These are phyloP conservation scores for Metopolophium dirhodum DNA, from an alignment of 1,140 invertebrate genomes.

Conservation along the genomic window DNA sequence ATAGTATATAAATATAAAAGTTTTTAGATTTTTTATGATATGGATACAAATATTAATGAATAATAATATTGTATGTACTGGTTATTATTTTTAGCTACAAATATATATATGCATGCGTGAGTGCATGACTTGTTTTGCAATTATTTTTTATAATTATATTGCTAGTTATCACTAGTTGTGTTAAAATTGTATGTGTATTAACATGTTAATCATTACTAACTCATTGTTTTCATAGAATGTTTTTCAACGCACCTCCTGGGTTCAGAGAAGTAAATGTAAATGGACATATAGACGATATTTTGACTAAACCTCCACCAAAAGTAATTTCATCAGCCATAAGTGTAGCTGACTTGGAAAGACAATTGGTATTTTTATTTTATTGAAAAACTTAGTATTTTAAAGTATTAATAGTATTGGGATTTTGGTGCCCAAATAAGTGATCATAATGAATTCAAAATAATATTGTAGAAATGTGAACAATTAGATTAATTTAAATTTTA, in stretches of 20 bases:
- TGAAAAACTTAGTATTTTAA: neutral
- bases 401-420: neutral
- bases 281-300: constrained; percentile 23
- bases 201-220: neutral
- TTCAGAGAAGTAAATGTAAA: constrained; percentile 29
- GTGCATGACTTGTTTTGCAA: neutral
- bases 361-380: constrained; percentile 38
- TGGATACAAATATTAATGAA: neutral
- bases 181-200: neutral
- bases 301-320: constrained; percentile 28
- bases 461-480: neutral
- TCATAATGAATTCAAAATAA: neutral
- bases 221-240: constrained; percentile 41
- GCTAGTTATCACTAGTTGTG: neutral
- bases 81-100: neutral
- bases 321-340: constrained; percentile 42
- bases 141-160: neutral
- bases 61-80: neutral
- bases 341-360: constrained; percentile 48
- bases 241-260: constrained; percentile 24
- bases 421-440: neutral
- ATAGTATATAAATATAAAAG: neutral
- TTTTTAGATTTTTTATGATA: neutral
- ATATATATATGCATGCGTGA: neutral
- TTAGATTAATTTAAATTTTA: neutral